Evolutionary conservation across 1,140 invertebrate genomes (phyloP), one percentile per base, ranked within the genome.

Genomic region (Ips nitidus): DNA sequence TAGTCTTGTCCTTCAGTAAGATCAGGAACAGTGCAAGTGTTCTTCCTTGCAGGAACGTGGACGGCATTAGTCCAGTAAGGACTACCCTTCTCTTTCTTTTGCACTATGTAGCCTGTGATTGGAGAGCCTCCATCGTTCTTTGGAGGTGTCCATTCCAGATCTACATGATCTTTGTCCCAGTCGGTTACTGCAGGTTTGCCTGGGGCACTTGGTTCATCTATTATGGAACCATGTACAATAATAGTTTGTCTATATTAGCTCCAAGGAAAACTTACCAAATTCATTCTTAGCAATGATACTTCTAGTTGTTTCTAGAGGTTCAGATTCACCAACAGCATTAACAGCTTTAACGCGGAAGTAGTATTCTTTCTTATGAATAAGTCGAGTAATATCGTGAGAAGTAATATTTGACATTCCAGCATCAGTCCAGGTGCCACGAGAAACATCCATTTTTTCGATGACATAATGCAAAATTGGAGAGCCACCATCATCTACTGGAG

Each of bases 361-460:
- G 76, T 98, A 98, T 79, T 96, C 93, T 75, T 98, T 98, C 72
- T 91, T 91, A 79, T 98, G 94, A 47, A 95, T 89, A 4, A 99
- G 84, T 75, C 93, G 86, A 4, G 86, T 89, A 0, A 98, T 91
- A 77, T 96, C 90, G 75, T 93, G 91, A 39, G 89, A 91, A 2
- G 94, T 86, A 71, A 88, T 87, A 68, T 88, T 92, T 70, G 91
- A 90, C 89, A 93, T 94, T 45, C 93, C 93, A 75, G 93, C 94
- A 80, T 97, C 94, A 22, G 93, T 90, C 98, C 97, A 99, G 2
- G 94, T 95, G 61, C 95, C 96, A 71, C 95, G 86, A 1, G 93
- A 90, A 1, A 95, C 85, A 77, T 98, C 97, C 94, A 98, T 98
- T 83, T 98, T 99, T 80, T 99, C 97, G 66, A 99, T 88, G 41